Conservation (phyloP, 2,797 vertebrate species). For the Xenopus petersii region DNA sequence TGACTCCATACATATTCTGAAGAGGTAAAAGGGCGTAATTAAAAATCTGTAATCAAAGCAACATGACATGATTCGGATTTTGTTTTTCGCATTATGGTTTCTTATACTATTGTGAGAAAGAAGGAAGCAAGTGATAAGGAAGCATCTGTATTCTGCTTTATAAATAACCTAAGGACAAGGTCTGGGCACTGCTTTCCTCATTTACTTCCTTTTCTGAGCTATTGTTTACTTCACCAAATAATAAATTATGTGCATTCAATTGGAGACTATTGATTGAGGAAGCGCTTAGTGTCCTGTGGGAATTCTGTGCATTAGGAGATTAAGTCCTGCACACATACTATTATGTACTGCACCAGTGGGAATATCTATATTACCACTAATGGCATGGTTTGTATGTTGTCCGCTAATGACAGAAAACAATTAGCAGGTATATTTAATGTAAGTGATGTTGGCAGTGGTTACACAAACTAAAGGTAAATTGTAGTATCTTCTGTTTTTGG, state of each 20-base stretch:
- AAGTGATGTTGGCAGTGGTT: too few species aligned
- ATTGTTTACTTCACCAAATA: constrained; percentile 34
- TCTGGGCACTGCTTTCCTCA: constrained; percentile 21
- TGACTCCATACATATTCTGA: too few species aligned
- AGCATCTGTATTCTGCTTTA: constrained; percentile 36
- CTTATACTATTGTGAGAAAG: background rate
- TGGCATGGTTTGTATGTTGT: constrained; percentile 8
- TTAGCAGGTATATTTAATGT: too few species aligned
- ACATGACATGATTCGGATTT: too few species aligned
- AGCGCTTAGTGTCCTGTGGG: constrained; percentile 22
- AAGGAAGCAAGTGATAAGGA: constrained; percentile 44
- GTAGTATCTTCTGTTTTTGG: too few species aligned
- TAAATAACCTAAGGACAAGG: constrained; percentile 25
- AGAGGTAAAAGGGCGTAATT: too few species aligned
- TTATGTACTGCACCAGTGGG: constrained; percentile 8
- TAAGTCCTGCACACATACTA: constrained; percentile 5
- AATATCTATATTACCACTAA: constrained; percentile 24
- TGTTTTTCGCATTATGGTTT: too few species aligned
- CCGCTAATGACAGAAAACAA: background rate
- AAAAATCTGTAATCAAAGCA: too few species aligned
- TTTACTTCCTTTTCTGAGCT: constrained; percentile 25
- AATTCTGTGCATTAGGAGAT: too few species aligned
- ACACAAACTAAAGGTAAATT: too few species aligned
- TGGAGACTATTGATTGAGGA: constrained; percentile 44
- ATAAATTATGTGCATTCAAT: constrained; percentile 28